These are phyloP conservation scores for Pristionchus japonicus DNA, from an alignment of 2,888 invertebrate genomes.

Conservation along the genomic window DNA sequence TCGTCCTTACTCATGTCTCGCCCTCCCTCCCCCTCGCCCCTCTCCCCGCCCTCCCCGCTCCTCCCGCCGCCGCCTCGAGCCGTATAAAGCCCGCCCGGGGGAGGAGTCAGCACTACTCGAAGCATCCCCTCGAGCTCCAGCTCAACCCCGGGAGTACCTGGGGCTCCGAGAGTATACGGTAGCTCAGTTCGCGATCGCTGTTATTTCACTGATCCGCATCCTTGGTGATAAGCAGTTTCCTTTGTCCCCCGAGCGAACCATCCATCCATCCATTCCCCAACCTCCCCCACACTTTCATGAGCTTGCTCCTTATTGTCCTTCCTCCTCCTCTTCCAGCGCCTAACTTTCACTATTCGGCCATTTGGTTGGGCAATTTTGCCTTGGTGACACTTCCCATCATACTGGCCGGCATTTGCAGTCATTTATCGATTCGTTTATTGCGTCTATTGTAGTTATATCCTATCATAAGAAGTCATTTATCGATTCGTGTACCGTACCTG, in stretches of 20 bases:
- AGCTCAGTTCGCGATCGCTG: neutral
- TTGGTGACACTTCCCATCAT: neutral
- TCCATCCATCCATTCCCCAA: neutral
- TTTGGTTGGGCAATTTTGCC: neutral
- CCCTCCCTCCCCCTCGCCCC: no score
- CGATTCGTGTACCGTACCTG: neutral
- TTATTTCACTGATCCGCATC: neutral
- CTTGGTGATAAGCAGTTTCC: constrained; percentile 34
- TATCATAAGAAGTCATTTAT: neutral
- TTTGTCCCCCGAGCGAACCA: neutral
- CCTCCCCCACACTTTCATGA: neutral
- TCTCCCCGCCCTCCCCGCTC: neutral
- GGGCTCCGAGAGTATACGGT: neutral
- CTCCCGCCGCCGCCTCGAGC: neutral
- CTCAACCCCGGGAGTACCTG: neutral
- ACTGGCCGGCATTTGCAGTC: neutral
- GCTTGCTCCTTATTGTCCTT: neutral
- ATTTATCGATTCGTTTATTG: neutral
- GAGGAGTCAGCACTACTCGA: neutral
- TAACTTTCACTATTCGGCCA: constrained; percentile 5
- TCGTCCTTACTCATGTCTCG: neutral
- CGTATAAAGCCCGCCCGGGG: neutral
- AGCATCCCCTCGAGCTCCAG: neutral
- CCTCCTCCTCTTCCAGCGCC: neutral
- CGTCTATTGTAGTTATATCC: no score